Conservation (phyloP, 92 coral and sea anemone genomes). For the Bergia sp. region DNA sequence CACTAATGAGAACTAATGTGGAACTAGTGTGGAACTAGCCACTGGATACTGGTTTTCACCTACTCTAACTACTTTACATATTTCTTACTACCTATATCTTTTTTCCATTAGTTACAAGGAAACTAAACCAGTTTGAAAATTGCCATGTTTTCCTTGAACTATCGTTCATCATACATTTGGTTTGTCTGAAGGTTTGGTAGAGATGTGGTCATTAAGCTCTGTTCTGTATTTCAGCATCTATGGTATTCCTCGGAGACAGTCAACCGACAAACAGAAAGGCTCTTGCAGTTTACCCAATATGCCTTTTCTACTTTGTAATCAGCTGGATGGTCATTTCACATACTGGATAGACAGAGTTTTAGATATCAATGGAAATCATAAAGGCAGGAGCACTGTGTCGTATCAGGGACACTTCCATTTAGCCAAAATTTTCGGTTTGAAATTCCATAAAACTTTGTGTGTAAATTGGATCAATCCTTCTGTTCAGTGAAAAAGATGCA, state of each 20-base stretch:
- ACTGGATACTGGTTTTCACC: too few relatives aligned
- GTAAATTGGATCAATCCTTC: not conserved
- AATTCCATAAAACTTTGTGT: not conserved
- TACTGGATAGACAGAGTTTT: constrained; percentile 60
- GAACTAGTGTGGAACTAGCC: too few relatives aligned
- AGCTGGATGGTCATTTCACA: constrained; percentile 99
- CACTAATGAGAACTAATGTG: too few relatives aligned
- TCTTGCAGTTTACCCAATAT: constrained; percentile 97
- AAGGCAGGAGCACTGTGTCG: too few relatives aligned
- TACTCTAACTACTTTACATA: too few relatives aligned
- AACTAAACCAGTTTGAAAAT: too few relatives aligned
- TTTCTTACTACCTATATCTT: too few relatives aligned
- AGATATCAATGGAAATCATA: too few relatives aligned
- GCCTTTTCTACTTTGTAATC: constrained; percentile 93
- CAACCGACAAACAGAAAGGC: constrained; percentile 97
- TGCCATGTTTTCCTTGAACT: not conserved
- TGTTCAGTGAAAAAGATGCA: too few relatives aligned
- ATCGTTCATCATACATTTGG: not conserved
- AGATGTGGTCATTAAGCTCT: not conserved
- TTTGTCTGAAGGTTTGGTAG: not conserved
- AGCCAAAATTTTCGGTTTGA: not conserved
- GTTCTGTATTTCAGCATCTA: constrained; percentile 67
- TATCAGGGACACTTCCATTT: not conserved
- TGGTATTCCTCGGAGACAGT: constrained; percentile 97
- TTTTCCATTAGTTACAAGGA: too few relatives aligned